phyloP scores from a whole-genome alignment of 2,113 vertebrate species.

The Suncus etruscus region DNA sequence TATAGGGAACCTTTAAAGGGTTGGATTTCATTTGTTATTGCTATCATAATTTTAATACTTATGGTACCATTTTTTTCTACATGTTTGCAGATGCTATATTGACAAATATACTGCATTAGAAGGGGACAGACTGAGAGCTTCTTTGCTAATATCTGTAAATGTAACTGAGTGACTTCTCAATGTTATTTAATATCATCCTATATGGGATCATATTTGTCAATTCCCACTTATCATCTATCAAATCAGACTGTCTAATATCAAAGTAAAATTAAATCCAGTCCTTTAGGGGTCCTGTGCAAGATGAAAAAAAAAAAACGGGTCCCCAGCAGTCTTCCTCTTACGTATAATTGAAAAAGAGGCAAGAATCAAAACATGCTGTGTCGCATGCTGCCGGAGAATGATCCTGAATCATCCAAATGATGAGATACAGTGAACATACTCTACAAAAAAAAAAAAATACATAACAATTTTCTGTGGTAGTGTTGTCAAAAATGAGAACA shows the following conservation, averaged over 20 bases:
- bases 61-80: neutral
- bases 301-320: slow-evolving; percentile 83
- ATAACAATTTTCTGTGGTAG: slow-evolving; percentile 86
- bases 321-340: slow-evolving; percentile 87
- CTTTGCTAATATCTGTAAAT: neutral
- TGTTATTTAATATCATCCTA: slow-evolving; percentile 66
- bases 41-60: neutral
- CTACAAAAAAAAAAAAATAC: slow-evolving; percentile 81
- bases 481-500: slow-evolving; percentile 87
- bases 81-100: neutral
- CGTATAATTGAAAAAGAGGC: slow-evolving; percentile 88
- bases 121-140: neutral
- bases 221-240: slow-evolving; percentile 83
- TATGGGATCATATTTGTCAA: slow-evolving; percentile 78
- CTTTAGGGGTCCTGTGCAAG: slow-evolving; percentile 83
- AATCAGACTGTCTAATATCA: slow-evolving; percentile 82
- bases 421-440: slow-evolving; percentile 84
- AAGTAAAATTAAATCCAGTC: slow-evolving; percentile 86
- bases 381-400: slow-evolving; percentile 82
- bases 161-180: slow-evolving; percentile 2
- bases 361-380: slow-evolving; percentile 84
- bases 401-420: slow-evolving; percentile 87
- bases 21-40: neutral
- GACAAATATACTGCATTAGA: neutral
- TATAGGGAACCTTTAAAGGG: neutral